A percentile compares a stretch with the other conserved stretches of the same genome.
These are phyloP conservation scores for Knipowitschia caucasica DNA, from an alignment of 2,797 vertebrate genomes.

Conservation along the genomic window DNA sequence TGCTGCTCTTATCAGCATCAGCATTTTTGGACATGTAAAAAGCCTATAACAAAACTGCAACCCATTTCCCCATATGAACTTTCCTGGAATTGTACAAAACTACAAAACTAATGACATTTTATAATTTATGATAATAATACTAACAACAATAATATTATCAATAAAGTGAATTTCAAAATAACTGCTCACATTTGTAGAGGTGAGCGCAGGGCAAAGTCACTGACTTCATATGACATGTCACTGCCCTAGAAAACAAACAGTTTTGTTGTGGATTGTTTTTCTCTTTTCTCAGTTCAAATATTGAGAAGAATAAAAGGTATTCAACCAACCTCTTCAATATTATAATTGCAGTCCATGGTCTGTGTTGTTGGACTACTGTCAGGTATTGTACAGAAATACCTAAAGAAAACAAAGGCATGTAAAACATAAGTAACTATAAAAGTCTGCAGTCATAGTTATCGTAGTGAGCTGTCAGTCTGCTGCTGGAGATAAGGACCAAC, in stretches of 20 bases:
- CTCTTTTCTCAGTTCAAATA: background rate
- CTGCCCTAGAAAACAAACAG: constrained; percentile 59
- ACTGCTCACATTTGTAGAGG: constrained; percentile 69
- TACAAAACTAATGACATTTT: background rate
- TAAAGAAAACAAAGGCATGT: constrained; percentile 20
- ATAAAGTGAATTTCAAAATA: too few relatives aligned
- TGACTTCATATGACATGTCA: constrained; percentile 72
- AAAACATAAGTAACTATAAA: background rate
- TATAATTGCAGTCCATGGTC: constrained; percentile 66
- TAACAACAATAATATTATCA: too few relatives aligned
- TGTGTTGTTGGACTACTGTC: constrained; percentile 35
- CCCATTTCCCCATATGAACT: background rate
- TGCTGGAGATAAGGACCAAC: background rate
- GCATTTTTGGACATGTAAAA: background rate
- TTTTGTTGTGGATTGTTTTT: background rate
- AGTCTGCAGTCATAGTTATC: background rate
- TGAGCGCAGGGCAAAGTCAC: constrained; percentile 57
- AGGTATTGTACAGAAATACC: constrained; percentile 54
- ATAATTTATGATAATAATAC: background rate
- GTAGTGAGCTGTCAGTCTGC: background rate
- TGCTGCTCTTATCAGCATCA: constrained; percentile 11
- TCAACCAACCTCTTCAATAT: constrained; percentile 63
- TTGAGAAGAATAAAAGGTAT: background rate
- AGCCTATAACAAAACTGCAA: background rate
- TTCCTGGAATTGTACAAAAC: background rate